These are phyloP conservation scores for Sceliomorpha sp. DNA, from an alignment of 2,888 invertebrate genomes.

Conservation along the genomic window DNA sequence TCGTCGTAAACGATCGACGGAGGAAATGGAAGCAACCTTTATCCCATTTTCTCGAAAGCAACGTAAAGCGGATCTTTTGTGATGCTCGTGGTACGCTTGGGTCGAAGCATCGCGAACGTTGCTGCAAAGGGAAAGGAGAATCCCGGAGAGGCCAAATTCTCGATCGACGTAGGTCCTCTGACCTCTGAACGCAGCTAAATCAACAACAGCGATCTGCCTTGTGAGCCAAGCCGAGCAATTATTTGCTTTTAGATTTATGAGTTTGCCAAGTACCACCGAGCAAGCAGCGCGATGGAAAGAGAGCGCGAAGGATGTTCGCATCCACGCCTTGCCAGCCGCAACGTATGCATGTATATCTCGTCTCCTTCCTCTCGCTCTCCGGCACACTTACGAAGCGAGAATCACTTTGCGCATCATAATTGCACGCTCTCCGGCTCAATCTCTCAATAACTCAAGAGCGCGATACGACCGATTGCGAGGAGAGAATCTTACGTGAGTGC, in stretches of 20 bases:
- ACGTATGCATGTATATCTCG: slow-evolving; percentile 35
- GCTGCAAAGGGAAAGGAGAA: slow-evolving; percentile 34
- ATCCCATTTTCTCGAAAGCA: no score
- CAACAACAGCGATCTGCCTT: slow-evolving; percentile 73
- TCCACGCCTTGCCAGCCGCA: slow-evolving; percentile 32
- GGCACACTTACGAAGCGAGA: slow-evolving; percentile 59
- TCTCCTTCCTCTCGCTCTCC: slow-evolving; percentile 23
- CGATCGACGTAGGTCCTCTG: slow-evolving; percentile 56
- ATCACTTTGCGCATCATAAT: slow-evolving; percentile 77
- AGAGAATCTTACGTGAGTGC: slow-evolving; percentile 25
- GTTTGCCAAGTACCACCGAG: slow-evolving; percentile 66
- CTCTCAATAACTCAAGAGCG: slow-evolving; percentile 74
- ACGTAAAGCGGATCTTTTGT: slow-evolving; percentile 13
- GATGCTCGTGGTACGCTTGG: slow-evolving; percentile 16
- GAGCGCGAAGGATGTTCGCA: slow-evolving; percentile 43
- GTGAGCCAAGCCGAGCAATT: slow-evolving; percentile 73
- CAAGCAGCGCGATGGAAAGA: slow-evolving; percentile 39
- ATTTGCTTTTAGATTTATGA: slow-evolving; percentile 79
- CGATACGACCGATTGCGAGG: slow-evolving; percentile 63
- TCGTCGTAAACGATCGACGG: no score
- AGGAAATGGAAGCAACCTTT: no score
- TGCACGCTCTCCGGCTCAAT: slow-evolving; percentile 68
- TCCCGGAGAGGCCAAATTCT: slow-evolving; percentile 33
- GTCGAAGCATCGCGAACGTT: slow-evolving; percentile 14
- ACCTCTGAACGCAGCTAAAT: slow-evolving; percentile 77